Evolutionary conservation across 2,888 invertebrate genomes (phyloP), one percentile per base, ranked within the genome.

Genomic region (Argyresthia albistria): DNA sequence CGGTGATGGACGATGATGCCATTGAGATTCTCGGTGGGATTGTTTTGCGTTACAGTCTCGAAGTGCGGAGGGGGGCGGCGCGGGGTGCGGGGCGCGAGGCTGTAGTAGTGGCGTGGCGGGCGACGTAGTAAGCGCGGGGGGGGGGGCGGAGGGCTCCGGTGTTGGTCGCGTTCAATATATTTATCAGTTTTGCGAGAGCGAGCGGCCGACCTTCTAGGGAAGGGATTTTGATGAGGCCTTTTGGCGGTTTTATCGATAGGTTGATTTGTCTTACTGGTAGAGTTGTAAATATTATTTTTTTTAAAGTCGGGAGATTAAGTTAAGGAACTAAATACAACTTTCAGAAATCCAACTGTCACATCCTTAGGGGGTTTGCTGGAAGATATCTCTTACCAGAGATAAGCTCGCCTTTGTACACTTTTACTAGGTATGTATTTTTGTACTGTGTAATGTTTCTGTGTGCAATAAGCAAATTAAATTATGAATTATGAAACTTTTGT

Each of bases 101-200:
- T 77, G 77, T 76, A 74, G 79, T 80, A 75, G 79, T 16, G 50
- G 46, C 49, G 51, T 43, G 46, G 47, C 42, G 16, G 42, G 15
- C 72, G 71, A 58, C 77, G 78, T 80, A 80, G 80, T 78, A 79
- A 74, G 66, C 64, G 65, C 62, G 66, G 64, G 55, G 65, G 52
- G 60, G 57, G 55, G 60, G 58, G 50, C n/a, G 14, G 46, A 16
- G 46, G n/a, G 45, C 14, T n/a, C 54, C 55, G 56, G 52, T 59
- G 61, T 57, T 58, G 58, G 62, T 61, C 62, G 71, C 72, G 73
- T 71, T 78, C 70, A 72, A 78, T 78, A 25, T 25, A 75, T 72
- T 70, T 67, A 62, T 65, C 63, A 60, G 64, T 66, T 45, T 25
- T 25, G 25, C 6, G 46, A 39, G 35, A 39, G 39, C 42, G 53